Evolutionary conservation across 1,140 invertebrate species (phyloP), one percentile per base, ranked within the genome.

Genomic region (Watersipora subatra): DNA sequence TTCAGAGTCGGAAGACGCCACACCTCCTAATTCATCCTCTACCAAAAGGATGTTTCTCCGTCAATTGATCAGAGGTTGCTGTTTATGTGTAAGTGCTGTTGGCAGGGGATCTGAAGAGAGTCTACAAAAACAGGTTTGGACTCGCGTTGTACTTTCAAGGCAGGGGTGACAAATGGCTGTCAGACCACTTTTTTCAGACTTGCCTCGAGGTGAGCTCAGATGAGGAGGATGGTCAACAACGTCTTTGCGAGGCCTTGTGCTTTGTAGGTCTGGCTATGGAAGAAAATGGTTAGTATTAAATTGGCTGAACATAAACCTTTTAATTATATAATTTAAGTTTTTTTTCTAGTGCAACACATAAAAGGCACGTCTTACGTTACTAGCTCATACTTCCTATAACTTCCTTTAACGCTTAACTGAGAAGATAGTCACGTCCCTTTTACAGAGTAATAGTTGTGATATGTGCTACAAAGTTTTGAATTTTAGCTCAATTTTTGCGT

Each of bases 111-210:
- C 74, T 61, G 56, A 63, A 61, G 2, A 66, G 68, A 28, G 75
- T 74, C 2, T 78, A 76, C 65, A 66, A 68, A 64, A 70, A 71
- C 55, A 64, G 73, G 3, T 73, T 68, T 65, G 67, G 72, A 7
- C 66, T 79, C 19, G 78, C 76, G 22, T 63, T 69, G n/a, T 75
- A 73, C 64, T 78, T 79, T 64, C 75, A 75, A 59, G 62, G 61
- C n/a, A 62, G 70, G 29, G 65, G 64, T 12, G 76, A 80, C 67
- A 78, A 78, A 66, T 80, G 78, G 78, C 66, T 80, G 28, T 64
- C 72, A 30, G 78, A 80, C 66, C 76, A 79, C 67, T 79, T 79
- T 65, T 78, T 75, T 62, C 65, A 68, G 2, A 75, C 75, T 2
- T 78, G 76, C 68, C 67, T 78, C 29, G 64, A 73, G 25, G 72